A percentile compares a stretch with the other conserved stretches of the same genome.
phyloP scores from a whole-genome alignment of 2,797 vertebrate species.

The Muscicapa striata region DNA sequence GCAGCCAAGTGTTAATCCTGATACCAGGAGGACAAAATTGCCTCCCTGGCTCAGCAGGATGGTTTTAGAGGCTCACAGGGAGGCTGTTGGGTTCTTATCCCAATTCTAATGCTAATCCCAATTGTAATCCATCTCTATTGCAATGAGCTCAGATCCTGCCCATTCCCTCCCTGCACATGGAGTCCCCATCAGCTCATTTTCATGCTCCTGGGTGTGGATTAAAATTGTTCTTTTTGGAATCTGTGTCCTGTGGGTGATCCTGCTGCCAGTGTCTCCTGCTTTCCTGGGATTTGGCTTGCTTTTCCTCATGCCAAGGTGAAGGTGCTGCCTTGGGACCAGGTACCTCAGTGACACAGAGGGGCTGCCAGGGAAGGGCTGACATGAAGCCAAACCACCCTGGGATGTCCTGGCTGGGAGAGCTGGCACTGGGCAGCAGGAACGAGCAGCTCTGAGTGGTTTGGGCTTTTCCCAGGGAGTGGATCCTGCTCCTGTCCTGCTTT shows the following conservation, averaged over 20 bases:
- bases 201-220: not conserved
- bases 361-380: not conserved
- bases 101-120: not conserved
- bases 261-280: rapidly evolving
- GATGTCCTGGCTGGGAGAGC: not conserved
- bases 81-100: not conserved
- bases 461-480: not conserved
- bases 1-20: not conserved
- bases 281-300: not conserved
- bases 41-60: not conserved
- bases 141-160: not conserved
- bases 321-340: not conserved
- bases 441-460: not conserved
- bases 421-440: not conserved
- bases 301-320: rapidly evolving
- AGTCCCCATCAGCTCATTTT: not conserved
- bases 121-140: not conserved
- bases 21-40: not conserved
- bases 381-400: not conserved
- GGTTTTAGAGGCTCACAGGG: not conserved
- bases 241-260: not conserved
- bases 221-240: not conserved
- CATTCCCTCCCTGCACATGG: rapidly evolving
- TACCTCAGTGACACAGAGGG: rapidly evolving
- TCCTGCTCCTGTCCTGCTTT: not conserved